These are phyloP conservation scores for Zele albiditarsus DNA, from an alignment of 2,888 invertebrate genomes.

Conservation along the genomic window DNA sequence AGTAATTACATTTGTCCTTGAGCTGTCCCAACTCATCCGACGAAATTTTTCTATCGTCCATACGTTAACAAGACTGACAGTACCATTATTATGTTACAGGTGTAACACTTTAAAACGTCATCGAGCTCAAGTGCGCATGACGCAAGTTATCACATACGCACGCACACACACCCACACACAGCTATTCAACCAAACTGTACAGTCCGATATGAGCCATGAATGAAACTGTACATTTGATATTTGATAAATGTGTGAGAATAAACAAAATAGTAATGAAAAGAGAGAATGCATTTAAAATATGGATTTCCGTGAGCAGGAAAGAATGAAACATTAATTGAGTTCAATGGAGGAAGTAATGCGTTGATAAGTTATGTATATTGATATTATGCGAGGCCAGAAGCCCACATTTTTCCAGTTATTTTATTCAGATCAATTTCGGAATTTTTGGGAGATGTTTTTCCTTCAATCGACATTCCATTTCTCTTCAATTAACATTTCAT, in stretches of 20 bases:
- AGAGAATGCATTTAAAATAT: not conserved
- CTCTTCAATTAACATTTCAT: too few species aligned
- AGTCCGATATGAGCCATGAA: not conserved
- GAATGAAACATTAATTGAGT: too few species aligned
- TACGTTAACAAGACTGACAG: constrained; percentile 52
- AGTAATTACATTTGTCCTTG: constrained; percentile 55
- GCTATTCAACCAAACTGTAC: not conserved
- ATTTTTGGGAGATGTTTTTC: too few species aligned
- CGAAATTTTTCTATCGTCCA: constrained; percentile 50
- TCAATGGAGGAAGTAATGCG: too few species aligned
- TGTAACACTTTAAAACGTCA: constrained; percentile 34
- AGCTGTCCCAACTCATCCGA: constrained; percentile 45
- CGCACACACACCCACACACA: not conserved
- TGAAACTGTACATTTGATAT: not conserved
- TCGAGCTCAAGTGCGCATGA: constrained; percentile 39
- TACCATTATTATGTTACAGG: constrained; percentile 40
- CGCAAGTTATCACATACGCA: constrained; percentile 16
- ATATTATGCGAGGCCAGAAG: too few species aligned
- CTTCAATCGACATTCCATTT: too few species aligned
- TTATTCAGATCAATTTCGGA: too few species aligned
- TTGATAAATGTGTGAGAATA: not conserved
- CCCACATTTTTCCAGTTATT: too few species aligned
- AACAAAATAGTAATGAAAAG: not conserved
- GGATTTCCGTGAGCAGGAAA: not conserved
- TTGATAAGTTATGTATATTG: too few species aligned